A percentile compares a stretch with the other conserved stretches of the same genome.
These are phyloP conservation scores for Melanaphis sacchari DNA, from an alignment of 1,140 invertebrate genomes.

Conservation along the genomic window DNA sequence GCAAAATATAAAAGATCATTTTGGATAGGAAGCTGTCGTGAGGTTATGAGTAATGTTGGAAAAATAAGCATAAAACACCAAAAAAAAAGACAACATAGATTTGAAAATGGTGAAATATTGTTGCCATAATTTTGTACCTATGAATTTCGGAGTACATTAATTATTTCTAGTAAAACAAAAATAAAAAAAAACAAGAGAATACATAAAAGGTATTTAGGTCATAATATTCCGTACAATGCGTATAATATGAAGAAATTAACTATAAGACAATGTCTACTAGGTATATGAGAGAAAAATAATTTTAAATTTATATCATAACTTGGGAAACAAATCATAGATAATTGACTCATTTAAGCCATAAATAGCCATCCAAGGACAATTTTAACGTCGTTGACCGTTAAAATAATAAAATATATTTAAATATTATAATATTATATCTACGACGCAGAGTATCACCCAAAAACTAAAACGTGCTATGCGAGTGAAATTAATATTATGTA, in stretches of 20 bases:
- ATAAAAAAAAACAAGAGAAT: background rate
- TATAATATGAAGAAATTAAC: background rate
- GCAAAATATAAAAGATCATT: conserved; percentile 43
- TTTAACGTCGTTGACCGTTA: background rate
- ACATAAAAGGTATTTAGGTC: conserved; percentile 17
- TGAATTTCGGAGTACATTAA: background rate
- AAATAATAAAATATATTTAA: background rate
- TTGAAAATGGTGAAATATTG: background rate
- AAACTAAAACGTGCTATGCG: background rate
- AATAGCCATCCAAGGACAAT: conserved; percentile 13
- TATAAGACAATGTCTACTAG: background rate
- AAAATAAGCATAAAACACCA: background rate
- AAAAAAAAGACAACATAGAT: background rate
- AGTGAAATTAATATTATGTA: conserved; percentile 6
- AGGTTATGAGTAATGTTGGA: background rate
- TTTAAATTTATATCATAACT: background rate
- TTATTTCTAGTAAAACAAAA: background rate
- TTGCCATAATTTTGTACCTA: background rate
- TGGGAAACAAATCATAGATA: background rate
- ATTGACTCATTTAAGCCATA: conserved; percentile 6
- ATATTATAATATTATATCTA: background rate
- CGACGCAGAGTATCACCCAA: background rate
- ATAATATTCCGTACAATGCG: background rate
- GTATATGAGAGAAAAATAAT: background rate
- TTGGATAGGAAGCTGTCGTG: background rate